These are phyloP conservation scores for Busseola fusca DNA, from an alignment of 2,888 invertebrate genomes.

Conservation along the genomic window DNA sequence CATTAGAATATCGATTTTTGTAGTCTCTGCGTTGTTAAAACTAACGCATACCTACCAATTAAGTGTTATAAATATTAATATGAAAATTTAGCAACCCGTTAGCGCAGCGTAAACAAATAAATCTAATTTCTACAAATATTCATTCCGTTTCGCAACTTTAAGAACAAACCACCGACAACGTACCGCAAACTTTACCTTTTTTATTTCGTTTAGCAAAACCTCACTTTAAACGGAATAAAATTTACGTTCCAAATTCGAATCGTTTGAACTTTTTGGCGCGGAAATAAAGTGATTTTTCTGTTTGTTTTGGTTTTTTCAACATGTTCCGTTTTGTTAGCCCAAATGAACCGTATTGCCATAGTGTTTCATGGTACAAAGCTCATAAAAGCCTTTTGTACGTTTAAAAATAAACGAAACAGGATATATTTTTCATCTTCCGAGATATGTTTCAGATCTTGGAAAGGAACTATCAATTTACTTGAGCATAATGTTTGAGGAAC, in stretches of 20 bases:
- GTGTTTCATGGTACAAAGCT: constrained; percentile 44
- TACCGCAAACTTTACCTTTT: constrained; percentile 23
- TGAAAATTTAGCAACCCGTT: constrained; percentile 43
- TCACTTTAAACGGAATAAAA: constrained; percentile 44
- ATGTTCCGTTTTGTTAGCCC: constrained; percentile 35
- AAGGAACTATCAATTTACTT: constrained; percentile 52
- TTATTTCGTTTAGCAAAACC: constrained; percentile 36
- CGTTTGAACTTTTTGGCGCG: constrained; percentile 60
- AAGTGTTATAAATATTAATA: constrained; percentile 31
- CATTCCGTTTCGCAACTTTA: constrained; percentile 43
- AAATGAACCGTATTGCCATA: constrained; percentile 43
- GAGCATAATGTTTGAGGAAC: constrained; percentile 27
- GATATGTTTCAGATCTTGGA: constrained; percentile 41
- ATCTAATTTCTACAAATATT: constrained; percentile 36
- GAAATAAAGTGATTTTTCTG: constrained; percentile 40
- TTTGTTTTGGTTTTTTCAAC: constrained; percentile 42
- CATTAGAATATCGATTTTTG: constrained; percentile 1
- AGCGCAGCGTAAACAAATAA: constrained; percentile 48
- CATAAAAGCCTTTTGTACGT: constrained; percentile 46
- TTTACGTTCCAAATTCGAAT: constrained; percentile 53
- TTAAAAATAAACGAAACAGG: constrained; percentile 47
- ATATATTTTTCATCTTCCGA: constrained; percentile 43
- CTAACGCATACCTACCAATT: constrained; percentile 23
- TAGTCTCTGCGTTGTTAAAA: constrained; percentile 12
- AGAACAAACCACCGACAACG: constrained; percentile 14